phyloP scores from a whole-genome alignment of 2,888 invertebrate genomes.

The Cephus nigrinus region DNA sequence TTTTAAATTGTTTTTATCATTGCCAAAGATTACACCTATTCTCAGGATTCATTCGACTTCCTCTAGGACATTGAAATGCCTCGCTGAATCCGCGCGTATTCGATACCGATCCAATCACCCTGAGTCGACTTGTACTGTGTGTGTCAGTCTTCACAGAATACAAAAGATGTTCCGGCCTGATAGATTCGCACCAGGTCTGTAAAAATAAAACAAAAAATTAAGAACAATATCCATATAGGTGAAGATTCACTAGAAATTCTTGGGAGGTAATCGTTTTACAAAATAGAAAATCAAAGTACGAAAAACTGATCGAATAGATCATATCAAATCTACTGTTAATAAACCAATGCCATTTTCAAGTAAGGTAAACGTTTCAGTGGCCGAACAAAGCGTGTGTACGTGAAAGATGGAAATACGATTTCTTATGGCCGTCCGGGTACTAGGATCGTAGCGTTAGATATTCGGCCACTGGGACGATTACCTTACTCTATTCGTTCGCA shows the following conservation, averaged over 20 bases:
- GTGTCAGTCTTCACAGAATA: constrained; percentile 73
- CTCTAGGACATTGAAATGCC: constrained; percentile 71
- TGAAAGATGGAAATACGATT: no score
- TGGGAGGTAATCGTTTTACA: neutral
- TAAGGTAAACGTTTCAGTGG: no score
- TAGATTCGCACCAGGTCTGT: constrained; percentile 82
- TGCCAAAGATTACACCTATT: constrained; percentile 74
- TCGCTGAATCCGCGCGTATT: constrained; percentile 73
- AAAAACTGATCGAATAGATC: neutral
- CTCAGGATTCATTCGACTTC: constrained; percentile 73
- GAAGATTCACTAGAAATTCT: neutral
- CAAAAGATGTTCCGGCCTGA: constrained; percentile 74
- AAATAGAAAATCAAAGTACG: constrained; percentile 16
- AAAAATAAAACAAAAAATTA: neutral
- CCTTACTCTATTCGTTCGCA: no score
- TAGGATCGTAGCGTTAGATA: no score
- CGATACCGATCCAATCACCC: constrained; percentile 71
- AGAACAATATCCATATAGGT: neutral
- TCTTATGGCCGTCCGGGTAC: no score
- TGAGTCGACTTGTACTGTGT: constrained; percentile 74
- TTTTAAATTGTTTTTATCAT: constrained; percentile 22
- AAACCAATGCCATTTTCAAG: no score
- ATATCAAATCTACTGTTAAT: no score
- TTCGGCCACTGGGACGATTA: no score
- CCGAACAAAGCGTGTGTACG: no score